Conservation (phyloP, 2,797 vertebrate genomes). For the Otolemur crassicaudatus region DNA sequence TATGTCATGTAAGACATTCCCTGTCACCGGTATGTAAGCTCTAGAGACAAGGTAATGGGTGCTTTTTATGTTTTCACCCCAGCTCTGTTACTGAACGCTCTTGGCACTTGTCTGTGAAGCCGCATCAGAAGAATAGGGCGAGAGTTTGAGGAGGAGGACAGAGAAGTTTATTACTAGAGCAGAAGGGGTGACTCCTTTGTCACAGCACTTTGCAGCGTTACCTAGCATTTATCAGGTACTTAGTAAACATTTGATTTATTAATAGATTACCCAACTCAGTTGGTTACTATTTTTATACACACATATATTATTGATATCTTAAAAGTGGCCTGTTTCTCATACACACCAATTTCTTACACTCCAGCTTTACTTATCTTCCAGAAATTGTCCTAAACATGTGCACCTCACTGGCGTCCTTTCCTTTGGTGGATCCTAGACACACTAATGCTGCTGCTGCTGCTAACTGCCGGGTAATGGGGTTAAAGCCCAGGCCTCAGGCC, state of each 20-base stretch:
- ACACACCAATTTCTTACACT: not conserved
- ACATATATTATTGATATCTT: not conserved
- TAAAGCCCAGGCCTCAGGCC: not conserved
- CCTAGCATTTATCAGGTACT: not conserved
- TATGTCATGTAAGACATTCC: not conserved
- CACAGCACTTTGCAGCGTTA: not conserved
- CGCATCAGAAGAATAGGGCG: too few species aligned
- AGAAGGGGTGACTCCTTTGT: too few species aligned
- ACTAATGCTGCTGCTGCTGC: not conserved
- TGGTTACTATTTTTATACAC: not conserved
- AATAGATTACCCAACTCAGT: not conserved
- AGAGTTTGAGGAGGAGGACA: too few species aligned
- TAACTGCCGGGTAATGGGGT: not conserved
- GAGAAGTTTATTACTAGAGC: too few species aligned
- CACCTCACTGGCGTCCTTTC: not conserved
- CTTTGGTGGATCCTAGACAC: not conserved
- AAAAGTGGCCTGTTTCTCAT: not conserved
- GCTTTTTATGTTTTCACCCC: not conserved
- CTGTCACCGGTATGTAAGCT: not conserved
- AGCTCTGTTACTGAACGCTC: too few species aligned
- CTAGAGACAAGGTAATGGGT: not conserved
- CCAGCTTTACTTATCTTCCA: not conserved
- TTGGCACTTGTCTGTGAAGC: too few species aligned
- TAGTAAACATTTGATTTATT: conserved; percentile 3
- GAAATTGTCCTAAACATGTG: not conserved